Evolutionary conservation across 2,888 invertebrate genomes (phyloP), one percentile per base, ranked within the genome.

Genomic region (Parnassius smintheus): DNA sequence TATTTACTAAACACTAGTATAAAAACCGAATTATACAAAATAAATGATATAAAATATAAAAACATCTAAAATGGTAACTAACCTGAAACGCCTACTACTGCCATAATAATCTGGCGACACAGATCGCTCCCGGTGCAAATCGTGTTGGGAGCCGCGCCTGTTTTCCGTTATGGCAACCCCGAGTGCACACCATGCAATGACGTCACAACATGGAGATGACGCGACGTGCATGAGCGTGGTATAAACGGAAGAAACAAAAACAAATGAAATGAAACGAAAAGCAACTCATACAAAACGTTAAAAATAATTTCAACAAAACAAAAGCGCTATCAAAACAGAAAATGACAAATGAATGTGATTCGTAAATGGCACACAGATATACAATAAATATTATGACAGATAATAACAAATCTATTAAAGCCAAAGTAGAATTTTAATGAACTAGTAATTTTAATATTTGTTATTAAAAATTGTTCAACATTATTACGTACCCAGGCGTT

Each of bases 81-180:
- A 96, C 96, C 96, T 96, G 93, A 94, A 95, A 81, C 95, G 95
- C 85, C 95, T 94, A 82, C 95, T 94, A 82, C 93, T 91, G 81
- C 94, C 94, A 75, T 94, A 94, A 80, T 92, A 94, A 85, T 96
- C 96, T 69, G 95, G 95, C 75, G 96, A 95, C 72, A 94, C 93
- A 75, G 96, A 96, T 75, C 94, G 90, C 72, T 92, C 92, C 73
- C 94, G 92, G 80, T 90, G 82, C 74, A 95, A 92, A 85, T 95
- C 95, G 92, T 95, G 95, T 90, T 94, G 95, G 70, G 95, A 95
- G 76, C 95, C 95, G 81, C 95, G 95, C 79, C 95, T 95, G 65
- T 77, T 66, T 67, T 62, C 49, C 18, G 13, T 68, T 62, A 71
- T 75, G 73, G 74, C 75, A 76, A 76, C 73, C 51, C 78, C 67